A percentile compares a stretch with the other conserved stretches of the same genome.
These are phyloP conservation scores for Nesoenas mayeri DNA, from an alignment of 2,113 vertebrate species.

Conservation along the genomic window DNA sequence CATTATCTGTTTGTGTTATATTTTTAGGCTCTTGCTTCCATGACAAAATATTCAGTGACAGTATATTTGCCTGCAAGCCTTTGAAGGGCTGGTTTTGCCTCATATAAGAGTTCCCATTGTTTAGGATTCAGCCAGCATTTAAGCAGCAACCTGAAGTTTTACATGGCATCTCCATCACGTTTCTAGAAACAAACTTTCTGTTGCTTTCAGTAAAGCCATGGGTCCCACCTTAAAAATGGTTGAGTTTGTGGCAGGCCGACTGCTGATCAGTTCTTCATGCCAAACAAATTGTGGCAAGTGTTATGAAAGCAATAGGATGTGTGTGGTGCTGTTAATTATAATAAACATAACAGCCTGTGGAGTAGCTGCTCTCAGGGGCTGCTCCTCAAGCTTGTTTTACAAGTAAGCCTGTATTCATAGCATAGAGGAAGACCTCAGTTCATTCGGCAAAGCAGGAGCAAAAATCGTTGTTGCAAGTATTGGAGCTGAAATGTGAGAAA, in stretches of 20 bases:
- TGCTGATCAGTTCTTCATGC: background rate
- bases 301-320: background rate
- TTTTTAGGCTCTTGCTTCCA: slow-evolving; percentile 36
- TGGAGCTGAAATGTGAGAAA: slow-evolving; percentile 8
- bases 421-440: background rate
- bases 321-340: background rate
- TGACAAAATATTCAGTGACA: slow-evolving; percentile 53
- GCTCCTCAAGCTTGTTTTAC: background rate
- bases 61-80: slow-evolving; percentile 11
- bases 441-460: background rate
- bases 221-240: background rate
- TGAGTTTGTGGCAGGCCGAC: slow-evolving; percentile 12
- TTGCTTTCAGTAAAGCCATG: background rate
- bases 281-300: background rate
- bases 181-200: background rate
- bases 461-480: background rate
- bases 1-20: slow-evolving; percentile 8
- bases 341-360: background rate
- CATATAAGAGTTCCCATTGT: background rate
- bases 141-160: background rate
- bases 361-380: background rate
- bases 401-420: background rate
- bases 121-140: background rate
- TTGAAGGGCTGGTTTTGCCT: background rate
- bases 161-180: background rate